Evolutionary conservation across 2,797 vertebrate species (phyloP).

Genomic region (Amblyopsis hoosieri): DNA sequence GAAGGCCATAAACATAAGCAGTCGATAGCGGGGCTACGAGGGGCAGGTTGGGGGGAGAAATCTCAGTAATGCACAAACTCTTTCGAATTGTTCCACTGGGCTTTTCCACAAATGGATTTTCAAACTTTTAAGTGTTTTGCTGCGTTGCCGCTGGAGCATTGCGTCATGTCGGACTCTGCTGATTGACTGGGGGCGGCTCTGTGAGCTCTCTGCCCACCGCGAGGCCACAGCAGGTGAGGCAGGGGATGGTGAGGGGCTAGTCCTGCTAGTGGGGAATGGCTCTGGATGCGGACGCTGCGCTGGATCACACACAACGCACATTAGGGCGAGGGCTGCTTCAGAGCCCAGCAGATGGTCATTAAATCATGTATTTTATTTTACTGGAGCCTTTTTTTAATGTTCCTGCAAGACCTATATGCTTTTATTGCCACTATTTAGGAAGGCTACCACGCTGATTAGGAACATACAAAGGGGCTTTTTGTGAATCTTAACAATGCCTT

Average conservation of each 20-base stretch:
- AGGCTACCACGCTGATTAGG: slow-evolving; percentile 64
- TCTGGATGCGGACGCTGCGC: slow-evolving; percentile 63
- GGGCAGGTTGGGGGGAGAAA: slow-evolving; percentile 12
- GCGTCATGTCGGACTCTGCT: slow-evolving; percentile 14
- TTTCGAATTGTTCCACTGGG: slow-evolving; percentile 38
- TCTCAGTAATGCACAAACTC: slow-evolving; percentile 37
- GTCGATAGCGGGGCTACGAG: slow-evolving; percentile 19
- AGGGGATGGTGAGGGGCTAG: slow-evolving; percentile 50
- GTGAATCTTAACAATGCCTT: slow-evolving; percentile 30
- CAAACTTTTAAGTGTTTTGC: slow-evolving; percentile 48
- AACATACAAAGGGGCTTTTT: slow-evolving; percentile 52
- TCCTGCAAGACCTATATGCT: slow-evolving; percentile 69
- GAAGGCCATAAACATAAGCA: slow-evolving; percentile 57
- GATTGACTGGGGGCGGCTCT: slow-evolving; percentile 13
- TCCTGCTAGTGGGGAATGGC: slow-evolving; percentile 52
- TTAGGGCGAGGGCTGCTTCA: slow-evolving; percentile 60
- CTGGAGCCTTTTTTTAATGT: slow-evolving; percentile 65
- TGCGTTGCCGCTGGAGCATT: slow-evolving; percentile 33
- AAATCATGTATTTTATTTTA: slow-evolving; percentile 80
- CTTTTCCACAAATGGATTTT: slow-evolving; percentile 50
- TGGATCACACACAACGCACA: slow-evolving; percentile 75
- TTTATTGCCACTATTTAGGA: slow-evolving; percentile 75
- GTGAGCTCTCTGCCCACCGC: slow-evolving; percentile 21
- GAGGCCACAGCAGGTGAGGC: slow-evolving; percentile 37
- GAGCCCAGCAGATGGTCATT: slow-evolving; percentile 80